Percentiles rank a stretch among this genome's conserved stretches.
Conservation (phyloP, 2,113 vertebrate genomes). For the Sceloporus undulatus region DNA sequence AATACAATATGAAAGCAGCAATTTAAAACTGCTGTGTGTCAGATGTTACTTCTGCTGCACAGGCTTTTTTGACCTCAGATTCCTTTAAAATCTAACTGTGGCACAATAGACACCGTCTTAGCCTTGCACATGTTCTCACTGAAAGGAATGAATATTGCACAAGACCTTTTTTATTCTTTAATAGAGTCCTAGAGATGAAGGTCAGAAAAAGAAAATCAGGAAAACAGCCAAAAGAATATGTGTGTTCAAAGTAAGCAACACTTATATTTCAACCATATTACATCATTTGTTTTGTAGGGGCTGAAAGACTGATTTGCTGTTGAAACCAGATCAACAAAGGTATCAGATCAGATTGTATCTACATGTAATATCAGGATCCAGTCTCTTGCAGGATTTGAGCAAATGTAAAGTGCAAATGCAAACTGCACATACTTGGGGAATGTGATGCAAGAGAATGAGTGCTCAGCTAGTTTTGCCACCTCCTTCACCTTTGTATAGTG, state of each 20-base stretch:
- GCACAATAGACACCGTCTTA: not conserved
- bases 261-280: not conserved
- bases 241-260: not conserved
- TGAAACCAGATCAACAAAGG: not conserved
- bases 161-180: not conserved
- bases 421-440: not conserved
- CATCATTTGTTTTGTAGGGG: not conserved
- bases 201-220: not conserved
- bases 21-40: slow-evolving; percentile 7
- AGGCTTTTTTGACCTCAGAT: not conserved
- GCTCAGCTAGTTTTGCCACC: slow-evolving; percentile 3
- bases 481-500: not conserved
- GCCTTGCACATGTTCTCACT: not conserved
- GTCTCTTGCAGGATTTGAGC: not conserved
- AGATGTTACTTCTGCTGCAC: not conserved
- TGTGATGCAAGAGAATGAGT: not conserved
- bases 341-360: not conserved
- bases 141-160: slow-evolving; percentile 7
- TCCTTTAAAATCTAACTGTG: slow-evolving; percentile 9
- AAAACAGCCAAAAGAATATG: not conserved
- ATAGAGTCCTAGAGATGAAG: not conserved
- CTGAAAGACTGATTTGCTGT: not conserved
- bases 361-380: not conserved
- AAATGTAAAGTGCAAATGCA: not conserved
- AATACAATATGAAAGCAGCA: not conserved